Percentiles rank a stretch among this genome's conserved stretches.
Conservation (phyloP, 2,888 invertebrate genomes). For the Ectemnius lituratus region DNA sequence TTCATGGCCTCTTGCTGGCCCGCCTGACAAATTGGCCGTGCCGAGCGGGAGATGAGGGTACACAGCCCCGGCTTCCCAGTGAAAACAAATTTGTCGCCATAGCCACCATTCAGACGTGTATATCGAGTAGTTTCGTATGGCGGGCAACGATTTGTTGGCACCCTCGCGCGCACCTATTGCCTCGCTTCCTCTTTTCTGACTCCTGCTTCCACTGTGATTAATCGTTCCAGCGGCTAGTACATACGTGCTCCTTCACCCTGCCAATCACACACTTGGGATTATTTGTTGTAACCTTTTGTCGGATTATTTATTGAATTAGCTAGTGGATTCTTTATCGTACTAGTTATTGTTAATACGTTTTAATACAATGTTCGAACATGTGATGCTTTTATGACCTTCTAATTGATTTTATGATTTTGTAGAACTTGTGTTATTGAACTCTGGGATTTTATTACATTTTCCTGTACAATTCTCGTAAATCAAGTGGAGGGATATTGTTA, state of each 20-base stretch:
- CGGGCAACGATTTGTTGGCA: slow-evolving; percentile 17
- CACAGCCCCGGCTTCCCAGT: slow-evolving; percentile 16
- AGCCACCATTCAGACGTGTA: slow-evolving; percentile 32
- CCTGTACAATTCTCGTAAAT: too few species aligned
- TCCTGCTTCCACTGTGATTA: neutral
- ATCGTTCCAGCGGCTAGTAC: neutral
- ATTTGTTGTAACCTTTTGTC: too few species aligned
- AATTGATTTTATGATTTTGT: too few species aligned
- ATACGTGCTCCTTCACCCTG: neutral
- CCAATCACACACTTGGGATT: neutral
- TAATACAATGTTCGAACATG: too few species aligned
- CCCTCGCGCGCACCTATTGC: neutral
- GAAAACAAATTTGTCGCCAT: slow-evolving; percentile 59
- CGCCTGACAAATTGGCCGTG: slow-evolving; percentile 66
- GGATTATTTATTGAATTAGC: too few species aligned
- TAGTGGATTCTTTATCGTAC: too few species aligned
- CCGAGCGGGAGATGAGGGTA: slow-evolving; percentile 41
- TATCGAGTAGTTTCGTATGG: slow-evolving; percentile 29
- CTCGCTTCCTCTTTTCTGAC: neutral
- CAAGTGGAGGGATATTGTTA: too few species aligned
- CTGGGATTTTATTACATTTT: too few species aligned
- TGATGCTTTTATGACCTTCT: too few species aligned
- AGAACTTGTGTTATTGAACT: too few species aligned
- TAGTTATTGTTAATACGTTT: too few species aligned
- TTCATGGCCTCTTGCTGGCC: slow-evolving; percentile 56